These are phyloP conservation scores for Eilema sororculum DNA, from an alignment of 2,888 invertebrate genomes.

Conservation along the genomic window DNA sequence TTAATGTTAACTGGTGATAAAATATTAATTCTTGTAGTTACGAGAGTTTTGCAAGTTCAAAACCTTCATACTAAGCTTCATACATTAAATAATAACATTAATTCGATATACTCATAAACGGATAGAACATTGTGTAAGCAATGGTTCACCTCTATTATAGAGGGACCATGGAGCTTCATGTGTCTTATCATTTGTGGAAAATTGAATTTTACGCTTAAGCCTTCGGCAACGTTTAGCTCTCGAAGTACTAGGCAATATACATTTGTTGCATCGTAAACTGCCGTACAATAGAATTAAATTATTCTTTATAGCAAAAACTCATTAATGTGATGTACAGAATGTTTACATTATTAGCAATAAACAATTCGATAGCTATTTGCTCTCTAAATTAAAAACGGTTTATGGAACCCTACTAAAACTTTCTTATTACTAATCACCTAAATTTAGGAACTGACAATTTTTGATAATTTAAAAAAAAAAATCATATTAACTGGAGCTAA, in stretches of 20 bases:
- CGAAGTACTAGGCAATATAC: not conserved
- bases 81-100: conserved; percentile 6
- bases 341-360: conserved; percentile 25
- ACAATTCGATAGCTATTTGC: conserved; percentile 20
- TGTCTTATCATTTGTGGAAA: conserved; percentile 33
- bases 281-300: conserved; percentile 45
- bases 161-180: conserved; percentile 23
- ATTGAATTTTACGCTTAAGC: conserved; percentile 20
- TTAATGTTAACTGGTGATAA: conserved; percentile 25
- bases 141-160: conserved; percentile 14
- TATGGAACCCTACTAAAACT: no score
- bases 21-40: conserved; percentile 10
- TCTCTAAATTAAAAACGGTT: not conserved
- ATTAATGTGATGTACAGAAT: conserved; percentile 37
- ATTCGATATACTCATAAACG: conserved; percentile 17
- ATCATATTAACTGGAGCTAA: no score
- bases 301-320: conserved; percentile 48
- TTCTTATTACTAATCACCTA: no score
- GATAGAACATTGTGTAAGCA: conserved; percentile 23
- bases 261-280: conserved; percentile 29
- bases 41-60: conserved; percentile 27
- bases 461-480: no score
- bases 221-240: conserved; percentile 26
- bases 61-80: conserved; percentile 17
- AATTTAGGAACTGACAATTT: no score